Percentiles rank a stretch among this genome's conserved stretches.
Conservation (phyloP, 2,797 vertebrate genomes). For the Babyrousa celebensis region DNA sequence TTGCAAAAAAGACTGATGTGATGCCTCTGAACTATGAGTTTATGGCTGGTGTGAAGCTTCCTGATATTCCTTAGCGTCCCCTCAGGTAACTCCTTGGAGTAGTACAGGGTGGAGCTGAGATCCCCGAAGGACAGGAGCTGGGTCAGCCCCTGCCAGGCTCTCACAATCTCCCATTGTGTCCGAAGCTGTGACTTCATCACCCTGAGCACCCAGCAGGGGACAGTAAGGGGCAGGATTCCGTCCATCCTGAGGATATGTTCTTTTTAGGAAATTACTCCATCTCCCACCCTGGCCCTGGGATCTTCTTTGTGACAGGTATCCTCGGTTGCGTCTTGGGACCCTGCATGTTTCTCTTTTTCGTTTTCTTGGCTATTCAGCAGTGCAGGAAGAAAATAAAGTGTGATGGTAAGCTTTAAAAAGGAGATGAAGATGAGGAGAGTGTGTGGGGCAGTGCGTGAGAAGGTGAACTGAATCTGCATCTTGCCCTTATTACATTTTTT, state of each 20-base stretch:
- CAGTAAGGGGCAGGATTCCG: neutral
- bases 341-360: constrained; percentile 42
- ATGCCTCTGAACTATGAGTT: neutral
- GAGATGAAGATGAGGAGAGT: neutral
- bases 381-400: constrained; percentile 43
- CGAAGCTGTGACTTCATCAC: constrained; percentile 74
- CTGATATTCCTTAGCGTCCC: neutral
- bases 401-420: constrained; percentile 20
- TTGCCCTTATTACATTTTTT: neutral
- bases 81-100: neutral
- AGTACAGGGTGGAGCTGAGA: neutral
- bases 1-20: neutral
- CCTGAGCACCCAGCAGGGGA: neutral
- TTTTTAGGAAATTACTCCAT: neutral
- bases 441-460: neutral
- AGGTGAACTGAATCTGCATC: neutral
- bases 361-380: constrained; percentile 21
- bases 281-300: neutral
- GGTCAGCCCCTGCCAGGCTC: neutral
- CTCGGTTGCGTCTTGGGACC: constrained; percentile 33
- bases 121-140: neutral
- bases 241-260: neutral
- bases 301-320: constrained; percentile 39
- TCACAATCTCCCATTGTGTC: constrained; percentile 78
- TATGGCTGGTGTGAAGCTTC: neutral